These are phyloP conservation scores for Scolopax bukidnonensis DNA, from an alignment of 2,797 vertebrate species.

Conservation along the genomic window DNA sequence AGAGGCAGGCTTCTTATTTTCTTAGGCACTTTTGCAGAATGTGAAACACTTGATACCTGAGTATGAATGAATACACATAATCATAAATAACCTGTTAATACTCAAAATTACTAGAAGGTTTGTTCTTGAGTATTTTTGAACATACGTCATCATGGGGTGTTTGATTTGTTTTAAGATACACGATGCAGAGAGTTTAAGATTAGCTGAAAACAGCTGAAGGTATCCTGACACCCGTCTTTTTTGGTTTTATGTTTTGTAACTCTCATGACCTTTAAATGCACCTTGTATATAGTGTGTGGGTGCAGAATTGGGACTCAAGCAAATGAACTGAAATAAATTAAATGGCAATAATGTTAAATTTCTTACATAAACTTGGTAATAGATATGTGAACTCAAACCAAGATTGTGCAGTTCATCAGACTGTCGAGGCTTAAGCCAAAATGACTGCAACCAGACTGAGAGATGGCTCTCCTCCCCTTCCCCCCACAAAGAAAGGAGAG, in stretches of 20 bases:
- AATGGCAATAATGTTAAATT: background rate
- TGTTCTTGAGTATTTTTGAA: background rate
- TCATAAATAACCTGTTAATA: background rate
- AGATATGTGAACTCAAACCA: background rate
- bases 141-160: background rate
- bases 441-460: too few relatives aligned
- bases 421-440: too few relatives aligned
- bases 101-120: background rate
- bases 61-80: background rate
- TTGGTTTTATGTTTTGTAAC: background rate
- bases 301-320: background rate
- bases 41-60: background rate
- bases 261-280: background rate
- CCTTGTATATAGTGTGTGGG: background rate
- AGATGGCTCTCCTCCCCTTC: too few relatives aligned
- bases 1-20: background rate
- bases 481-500: too few relatives aligned
- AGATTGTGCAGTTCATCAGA: background rate
- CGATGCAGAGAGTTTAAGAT: background rate
- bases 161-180: background rate
- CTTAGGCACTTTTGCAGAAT: background rate
- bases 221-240: fast-evolving
- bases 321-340: background rate
- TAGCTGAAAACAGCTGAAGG: background rate
- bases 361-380: background rate